Evolutionary conservation across 2,888 invertebrate species (phyloP).

Genomic region (Aproaerema taeniolella): DNA sequence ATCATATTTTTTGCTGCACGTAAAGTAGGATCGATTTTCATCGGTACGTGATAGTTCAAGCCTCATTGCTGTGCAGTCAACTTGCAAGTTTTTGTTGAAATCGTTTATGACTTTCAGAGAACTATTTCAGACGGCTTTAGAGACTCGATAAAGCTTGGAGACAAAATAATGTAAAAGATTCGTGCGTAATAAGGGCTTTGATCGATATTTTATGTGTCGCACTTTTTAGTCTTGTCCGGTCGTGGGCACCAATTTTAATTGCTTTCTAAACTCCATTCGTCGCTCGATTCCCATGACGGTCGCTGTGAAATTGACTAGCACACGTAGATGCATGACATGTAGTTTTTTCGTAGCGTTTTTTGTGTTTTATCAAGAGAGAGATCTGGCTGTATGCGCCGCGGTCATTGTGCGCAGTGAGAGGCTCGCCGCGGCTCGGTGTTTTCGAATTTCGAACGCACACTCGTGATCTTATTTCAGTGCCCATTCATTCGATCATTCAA

Average conservation of each 20-base stretch:
- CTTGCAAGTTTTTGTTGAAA: constrained; percentile 38
- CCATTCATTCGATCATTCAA: constrained; percentile 69
- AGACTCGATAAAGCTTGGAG: constrained; percentile 22
- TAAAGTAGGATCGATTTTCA: constrained; percentile 5
- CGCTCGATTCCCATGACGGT: constrained; percentile 73
- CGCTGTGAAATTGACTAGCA: constrained; percentile 73
- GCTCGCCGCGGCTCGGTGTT: constrained; percentile 28
- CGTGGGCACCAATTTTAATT: constrained; percentile 68
- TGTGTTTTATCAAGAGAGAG: constrained; percentile 66
- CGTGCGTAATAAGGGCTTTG: constrained; percentile 37
- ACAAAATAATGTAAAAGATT: constrained; percentile 31
- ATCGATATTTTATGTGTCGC: constrained; percentile 55
- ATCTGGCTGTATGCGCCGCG: constrained; percentile 64
- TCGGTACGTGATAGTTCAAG: constrained; percentile 2
- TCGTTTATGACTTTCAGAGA: constrained; percentile 35
- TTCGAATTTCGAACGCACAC: constrained; percentile 48
- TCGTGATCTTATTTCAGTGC: constrained; percentile 65
- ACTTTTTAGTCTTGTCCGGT: constrained; percentile 51
- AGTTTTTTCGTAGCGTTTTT: constrained; percentile 69
- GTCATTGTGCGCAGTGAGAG: constrained; percentile 65
- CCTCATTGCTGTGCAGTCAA: constrained; percentile 27
- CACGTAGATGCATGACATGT: constrained; percentile 77
- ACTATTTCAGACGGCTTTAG: constrained; percentile 30
- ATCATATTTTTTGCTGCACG: constrained; percentile 1
- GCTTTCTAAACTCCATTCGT: constrained; percentile 71